Evolutionary conservation across 2,113 vertebrate genomes (phyloP), one percentile per base, ranked within the genome.

Genomic region (Neodontobutis hainanensis): DNA sequence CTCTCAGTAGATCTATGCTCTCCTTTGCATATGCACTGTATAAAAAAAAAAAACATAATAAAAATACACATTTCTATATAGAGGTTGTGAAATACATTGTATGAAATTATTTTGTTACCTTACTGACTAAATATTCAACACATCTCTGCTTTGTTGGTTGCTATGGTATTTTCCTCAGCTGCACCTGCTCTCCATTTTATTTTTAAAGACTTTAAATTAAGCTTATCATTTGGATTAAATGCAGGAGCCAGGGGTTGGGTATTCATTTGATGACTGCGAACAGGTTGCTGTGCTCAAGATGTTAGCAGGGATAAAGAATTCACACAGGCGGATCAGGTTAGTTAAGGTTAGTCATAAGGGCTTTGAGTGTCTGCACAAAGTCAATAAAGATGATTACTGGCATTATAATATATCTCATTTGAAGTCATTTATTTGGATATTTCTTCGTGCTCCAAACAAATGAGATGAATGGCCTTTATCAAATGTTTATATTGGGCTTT

Each of bases 1-100:
- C 75, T 69, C 77, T 81, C 75, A 62, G 68, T 51, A 75, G 70
- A 74, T 55, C 59, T 67, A 44, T 62, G 70, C 68, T 68, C 32
- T 73, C 69, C 61, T 47, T 64, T 76, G 65, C 70, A 69, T 61
- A 45, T 43, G 53, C n/a, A 58, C 68, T 32, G 65, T 50, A 45
- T 48, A 53, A 69, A 81, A 78, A 73, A 77, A 78, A 76, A 69
- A 52, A 35, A 58, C 14, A 43, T 44, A 38, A 38, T 59, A 27
- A 49, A 47, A 44, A 83, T 81, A 83, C 48, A 19, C 67, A 68
- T 81, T 75, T 70, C 50, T 15, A 46, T 65, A 44, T 36, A 2
- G 53, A 73, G 63, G 67, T 52, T 76, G 61, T 85, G 48, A 81
- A 79, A 77, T 73, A 14, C 32, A 51, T 75, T 48, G 43, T 53